These are phyloP conservation scores for Gopherus flavomarginatus DNA, from an alignment of 2,113 vertebrate species.

Conservation along the genomic window DNA sequence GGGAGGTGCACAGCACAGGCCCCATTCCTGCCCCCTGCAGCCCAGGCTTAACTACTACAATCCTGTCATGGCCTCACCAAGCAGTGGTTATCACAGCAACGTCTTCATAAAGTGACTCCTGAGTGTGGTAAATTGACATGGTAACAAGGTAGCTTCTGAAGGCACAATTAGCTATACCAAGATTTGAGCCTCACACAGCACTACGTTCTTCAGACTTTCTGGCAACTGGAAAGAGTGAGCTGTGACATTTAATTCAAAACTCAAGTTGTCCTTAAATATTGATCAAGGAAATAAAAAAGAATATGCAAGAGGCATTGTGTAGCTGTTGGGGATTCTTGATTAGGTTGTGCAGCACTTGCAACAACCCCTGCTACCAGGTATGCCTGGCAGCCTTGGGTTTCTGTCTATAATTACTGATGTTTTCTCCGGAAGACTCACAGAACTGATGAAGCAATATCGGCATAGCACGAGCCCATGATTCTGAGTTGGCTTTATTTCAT, in stretches of 20 bases:
- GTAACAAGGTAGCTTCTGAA: background rate
- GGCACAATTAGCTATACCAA: background rate
- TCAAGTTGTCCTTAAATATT: background rate
- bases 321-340: background rate
- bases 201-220: background rate
- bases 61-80: background rate
- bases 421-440: background rate
- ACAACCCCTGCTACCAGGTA: background rate
- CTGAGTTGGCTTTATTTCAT: constrained; percentile 28
- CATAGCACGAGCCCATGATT: background rate
- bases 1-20: background rate
- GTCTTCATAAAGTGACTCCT: background rate
- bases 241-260: background rate
- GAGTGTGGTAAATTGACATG: background rate
- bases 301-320: background rate
- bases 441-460: background rate
- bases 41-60: too few species aligned
- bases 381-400: background rate
- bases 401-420: background rate
- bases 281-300: background rate
- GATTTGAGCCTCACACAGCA: background rate
- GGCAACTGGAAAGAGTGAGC: background rate
- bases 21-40: background rate
- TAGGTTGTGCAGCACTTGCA: background rate
- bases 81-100: background rate